phyloP scores from a whole-genome alignment of 2,113 vertebrate genomes.

The Galbula dea region DNA sequence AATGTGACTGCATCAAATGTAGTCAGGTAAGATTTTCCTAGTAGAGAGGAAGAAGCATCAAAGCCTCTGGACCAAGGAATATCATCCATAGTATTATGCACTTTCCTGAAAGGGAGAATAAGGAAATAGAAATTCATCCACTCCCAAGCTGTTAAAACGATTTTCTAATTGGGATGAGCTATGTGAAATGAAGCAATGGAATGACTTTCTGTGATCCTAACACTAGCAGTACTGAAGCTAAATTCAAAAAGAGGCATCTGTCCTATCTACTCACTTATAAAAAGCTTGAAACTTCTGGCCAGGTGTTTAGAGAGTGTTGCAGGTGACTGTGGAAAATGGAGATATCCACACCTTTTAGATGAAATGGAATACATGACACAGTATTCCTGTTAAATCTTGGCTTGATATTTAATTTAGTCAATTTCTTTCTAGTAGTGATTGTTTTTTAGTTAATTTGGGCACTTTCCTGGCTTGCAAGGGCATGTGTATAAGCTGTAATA shows the following conservation, averaged over 20 bases:
- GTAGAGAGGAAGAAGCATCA: neutral
- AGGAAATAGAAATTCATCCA: neutral
- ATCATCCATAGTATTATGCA: fast-evolving
- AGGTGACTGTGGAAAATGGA: neutral
- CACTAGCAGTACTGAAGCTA: neutral
- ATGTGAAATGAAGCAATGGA: neutral
- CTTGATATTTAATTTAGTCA: neutral
- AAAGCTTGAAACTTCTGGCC: neutral
- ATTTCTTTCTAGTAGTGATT: neutral
- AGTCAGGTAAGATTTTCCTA: neutral
- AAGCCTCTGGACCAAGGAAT: neutral
- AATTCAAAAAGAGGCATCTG: neutral
- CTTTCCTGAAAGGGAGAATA: neutral
- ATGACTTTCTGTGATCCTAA: neutral
- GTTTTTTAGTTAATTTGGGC: neutral
- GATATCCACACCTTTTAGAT: neutral
- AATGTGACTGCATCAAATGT: neutral
- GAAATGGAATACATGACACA: neutral
- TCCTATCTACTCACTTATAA: neutral
- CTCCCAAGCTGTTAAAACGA: neutral
- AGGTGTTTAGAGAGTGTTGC: neutral
- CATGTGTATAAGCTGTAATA: neutral
- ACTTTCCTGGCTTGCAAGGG: neutral
- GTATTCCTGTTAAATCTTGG: neutral
- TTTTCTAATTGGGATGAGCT: neutral